phyloP scores from a whole-genome alignment of 2,888 invertebrate species.

The Tigriopus californicus region DNA sequence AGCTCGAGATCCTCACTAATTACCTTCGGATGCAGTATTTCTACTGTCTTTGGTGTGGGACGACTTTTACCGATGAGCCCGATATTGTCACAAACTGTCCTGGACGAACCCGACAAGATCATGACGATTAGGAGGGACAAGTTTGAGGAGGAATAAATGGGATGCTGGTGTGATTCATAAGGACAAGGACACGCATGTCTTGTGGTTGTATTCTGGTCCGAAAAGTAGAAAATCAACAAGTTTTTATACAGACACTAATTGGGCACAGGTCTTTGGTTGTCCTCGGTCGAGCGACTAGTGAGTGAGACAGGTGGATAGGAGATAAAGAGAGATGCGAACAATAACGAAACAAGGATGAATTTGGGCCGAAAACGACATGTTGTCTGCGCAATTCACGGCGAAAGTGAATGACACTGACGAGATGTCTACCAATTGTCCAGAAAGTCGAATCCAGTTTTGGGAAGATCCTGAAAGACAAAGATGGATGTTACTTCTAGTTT shows the following conservation, averaged over 20 bases:
- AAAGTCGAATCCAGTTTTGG: constrained; percentile 38
- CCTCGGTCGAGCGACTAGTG: neutral
- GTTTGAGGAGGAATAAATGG: neutral
- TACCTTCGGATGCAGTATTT: constrained; percentile 48
- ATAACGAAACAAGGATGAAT: no score
- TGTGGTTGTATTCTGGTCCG: no score
- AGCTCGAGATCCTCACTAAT: constrained; percentile 39
- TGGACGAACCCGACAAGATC: constrained; percentile 42
- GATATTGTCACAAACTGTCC: constrained; percentile 45
- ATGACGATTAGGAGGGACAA: constrained; percentile 24
- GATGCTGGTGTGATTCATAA: no score
- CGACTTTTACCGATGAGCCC: constrained; percentile 40
- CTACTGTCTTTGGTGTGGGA: constrained; percentile 64
- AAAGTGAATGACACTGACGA: neutral
- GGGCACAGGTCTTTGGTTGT: neutral
- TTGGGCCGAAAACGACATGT: no score
- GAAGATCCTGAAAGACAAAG: constrained; percentile 26
- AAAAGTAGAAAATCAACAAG: no score
- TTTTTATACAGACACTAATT: no score
- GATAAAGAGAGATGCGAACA: neutral
- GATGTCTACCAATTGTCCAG: constrained; percentile 36
- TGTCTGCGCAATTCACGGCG: no score
- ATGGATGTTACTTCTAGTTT: neutral
- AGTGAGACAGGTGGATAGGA: neutral
- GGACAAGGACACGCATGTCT: no score